Evolutionary conservation across 2,113 vertebrate species (phyloP).

Genomic region (Formicarius rufipectus): DNA sequence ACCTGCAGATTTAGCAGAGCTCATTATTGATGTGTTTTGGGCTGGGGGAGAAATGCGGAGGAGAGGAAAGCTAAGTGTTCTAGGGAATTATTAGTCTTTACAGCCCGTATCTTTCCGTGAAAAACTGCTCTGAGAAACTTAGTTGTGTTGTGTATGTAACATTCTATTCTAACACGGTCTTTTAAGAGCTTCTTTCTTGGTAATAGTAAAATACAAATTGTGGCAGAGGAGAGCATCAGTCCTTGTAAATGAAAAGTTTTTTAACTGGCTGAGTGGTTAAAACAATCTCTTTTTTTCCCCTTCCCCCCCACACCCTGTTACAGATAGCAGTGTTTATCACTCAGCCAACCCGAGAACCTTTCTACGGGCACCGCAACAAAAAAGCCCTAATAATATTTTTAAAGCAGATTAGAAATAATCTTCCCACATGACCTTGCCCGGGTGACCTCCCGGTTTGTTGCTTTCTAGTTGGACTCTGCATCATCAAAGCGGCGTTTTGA

Average conservation of each 20-base stretch:
- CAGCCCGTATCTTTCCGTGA: not conserved
- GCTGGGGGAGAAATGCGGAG: not conserved
- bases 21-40: not conserved
- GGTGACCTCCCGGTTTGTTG: not conserved
- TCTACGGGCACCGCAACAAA: slow-evolving; percentile 18
- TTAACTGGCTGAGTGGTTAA: not conserved
- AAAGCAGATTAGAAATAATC: slow-evolving; percentile 72
- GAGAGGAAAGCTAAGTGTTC: not conserved
- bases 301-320: not conserved
- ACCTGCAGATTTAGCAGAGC: not conserved
- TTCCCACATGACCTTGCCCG: slow-evolving; percentile 23
- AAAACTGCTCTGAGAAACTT: not conserved
- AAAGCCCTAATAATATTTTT: slow-evolving; percentile 63
- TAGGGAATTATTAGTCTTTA: not conserved
- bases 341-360: slow-evolving; percentile 15
- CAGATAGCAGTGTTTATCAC: slow-evolving; percentile 23
- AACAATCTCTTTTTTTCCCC: not conserved
- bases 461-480: not conserved
- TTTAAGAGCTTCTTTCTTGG: not conserved
- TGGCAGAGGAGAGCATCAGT: not conserved
- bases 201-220: not conserved
- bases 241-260: not conserved
- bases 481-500: not conserved
- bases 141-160: not conserved
- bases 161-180: not conserved